A percentile compares a stretch with the other conserved stretches of the same genome.
These are phyloP conservation scores for Chrysochloris asiatica DNA, from an alignment of 2,113 vertebrate genomes.

Conservation along the genomic window DNA sequence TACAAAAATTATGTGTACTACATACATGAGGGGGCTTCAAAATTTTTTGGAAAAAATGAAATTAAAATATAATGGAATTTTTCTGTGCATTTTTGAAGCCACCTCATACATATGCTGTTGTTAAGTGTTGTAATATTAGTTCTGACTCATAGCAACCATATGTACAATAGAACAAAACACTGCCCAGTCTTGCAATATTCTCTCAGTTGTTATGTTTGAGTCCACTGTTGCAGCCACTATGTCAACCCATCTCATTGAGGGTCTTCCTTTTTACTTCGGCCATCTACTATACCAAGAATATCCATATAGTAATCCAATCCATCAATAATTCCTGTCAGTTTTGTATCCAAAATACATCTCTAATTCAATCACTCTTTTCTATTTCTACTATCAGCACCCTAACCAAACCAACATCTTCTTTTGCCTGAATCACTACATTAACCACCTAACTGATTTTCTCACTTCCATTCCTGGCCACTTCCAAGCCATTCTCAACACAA, in stretches of 20 bases:
- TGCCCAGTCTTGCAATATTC: no score
- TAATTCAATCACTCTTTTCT: not conserved
- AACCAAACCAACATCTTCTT: not conserved
- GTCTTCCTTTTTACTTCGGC: no score
- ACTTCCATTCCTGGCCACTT: not conserved
- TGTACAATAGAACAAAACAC: no score
- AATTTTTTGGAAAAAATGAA: not conserved
- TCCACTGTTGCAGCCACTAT: no score
- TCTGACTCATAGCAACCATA: no score
- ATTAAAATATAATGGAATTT: no score
- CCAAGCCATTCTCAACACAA: not conserved
- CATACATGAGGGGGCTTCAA: not conserved
- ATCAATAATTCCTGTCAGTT: not conserved
- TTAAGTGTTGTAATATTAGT: no score
- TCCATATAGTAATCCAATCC: not conserved
- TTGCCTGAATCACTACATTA: not conserved
- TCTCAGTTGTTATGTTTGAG: no score
- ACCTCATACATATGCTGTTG: no score
- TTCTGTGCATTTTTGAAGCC: no score
- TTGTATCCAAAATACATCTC: not conserved
- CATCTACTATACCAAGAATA: not conserved
- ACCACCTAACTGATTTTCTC: not conserved
- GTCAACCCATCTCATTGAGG: no score
- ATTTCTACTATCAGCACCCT: not conserved
- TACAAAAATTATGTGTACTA: no score